phyloP scores from a whole-genome alignment of 35 echinoderm and acorn worm genomes.

The Apostichopus japonicus region DNA sequence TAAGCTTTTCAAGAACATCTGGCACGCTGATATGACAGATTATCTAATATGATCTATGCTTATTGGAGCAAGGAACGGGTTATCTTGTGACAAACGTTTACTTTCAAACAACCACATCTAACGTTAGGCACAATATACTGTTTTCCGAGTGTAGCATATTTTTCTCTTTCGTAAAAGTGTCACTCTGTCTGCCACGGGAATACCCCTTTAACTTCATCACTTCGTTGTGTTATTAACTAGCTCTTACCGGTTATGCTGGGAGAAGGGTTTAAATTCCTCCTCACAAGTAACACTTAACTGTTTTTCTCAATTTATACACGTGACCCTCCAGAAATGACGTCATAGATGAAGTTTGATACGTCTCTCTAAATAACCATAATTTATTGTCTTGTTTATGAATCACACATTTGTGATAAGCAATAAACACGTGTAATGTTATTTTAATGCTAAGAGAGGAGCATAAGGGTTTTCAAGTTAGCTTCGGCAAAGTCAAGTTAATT shows the following conservation, averaged over 20 bases:
- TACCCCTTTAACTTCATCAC: no score
- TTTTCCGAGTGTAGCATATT: no score
- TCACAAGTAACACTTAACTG: neutral
- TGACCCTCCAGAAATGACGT: neutral
- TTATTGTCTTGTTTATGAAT: neutral
- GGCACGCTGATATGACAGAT: no score
- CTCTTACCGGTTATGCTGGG: neutral
- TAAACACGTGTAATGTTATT: no score
- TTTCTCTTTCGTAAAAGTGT: no score
- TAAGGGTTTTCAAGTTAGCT: neutral
- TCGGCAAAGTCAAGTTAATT: neutral
- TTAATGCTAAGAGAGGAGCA: neutral
- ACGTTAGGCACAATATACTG: no score
- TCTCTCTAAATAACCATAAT: neutral
- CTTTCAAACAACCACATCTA: no score
- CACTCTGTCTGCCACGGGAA: no score
- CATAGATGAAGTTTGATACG: neutral
- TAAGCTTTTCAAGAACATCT: no score
- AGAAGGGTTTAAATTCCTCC: neutral
- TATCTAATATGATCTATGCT: no score
- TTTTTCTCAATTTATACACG: neutral
- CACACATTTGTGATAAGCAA: neutral
- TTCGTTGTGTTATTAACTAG: neutral
- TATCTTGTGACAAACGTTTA: no score
- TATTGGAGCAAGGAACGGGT: no score